A percentile compares a stretch with the other conserved stretches of the same genome.
These are phyloP conservation scores for Platynereis dumerilii DNA, from an alignment of 2,888 invertebrate genomes.

Conservation along the genomic window DNA sequence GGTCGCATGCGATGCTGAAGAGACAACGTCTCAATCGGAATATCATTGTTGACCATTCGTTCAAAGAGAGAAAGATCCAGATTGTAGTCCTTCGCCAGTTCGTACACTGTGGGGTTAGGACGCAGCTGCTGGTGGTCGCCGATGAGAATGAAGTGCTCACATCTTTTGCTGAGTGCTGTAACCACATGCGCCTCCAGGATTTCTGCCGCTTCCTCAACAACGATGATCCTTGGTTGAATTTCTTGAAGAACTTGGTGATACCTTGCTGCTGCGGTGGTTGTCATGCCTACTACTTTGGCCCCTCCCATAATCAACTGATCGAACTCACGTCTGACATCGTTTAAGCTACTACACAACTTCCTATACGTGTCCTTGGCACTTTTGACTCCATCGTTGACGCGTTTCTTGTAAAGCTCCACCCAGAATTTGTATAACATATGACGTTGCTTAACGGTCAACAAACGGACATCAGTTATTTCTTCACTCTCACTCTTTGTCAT, in stretches of 20 bases:
- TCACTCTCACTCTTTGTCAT: conserved; percentile 45
- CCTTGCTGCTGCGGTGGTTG: conserved; percentile 57
- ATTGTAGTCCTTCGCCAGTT: conserved; percentile 72
- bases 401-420: conserved; percentile 43
- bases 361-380: too few relatives aligned
- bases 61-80: conserved; percentile 84
- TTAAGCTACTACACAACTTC: too few relatives aligned
- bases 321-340: conserved; percentile 39
- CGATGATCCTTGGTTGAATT: conserved; percentile 61
- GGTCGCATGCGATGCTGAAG: conserved; percentile 68
- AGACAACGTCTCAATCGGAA: conserved; percentile 69
- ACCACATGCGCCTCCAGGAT: conserved; percentile 84
- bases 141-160: conserved; percentile 83
- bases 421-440: conserved; percentile 65
- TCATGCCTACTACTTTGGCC: conserved; percentile 55
- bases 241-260: conserved; percentile 49
- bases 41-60: conserved; percentile 74
- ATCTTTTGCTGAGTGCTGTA: conserved; percentile 74
- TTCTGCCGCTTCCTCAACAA: conserved; percentile 88
- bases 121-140: conserved; percentile 83
- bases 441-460: conserved; percentile 49
- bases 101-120: conserved; percentile 75
- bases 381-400: conserved; percentile 24
- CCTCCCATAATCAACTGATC: conserved; percentile 45
- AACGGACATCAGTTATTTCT: conserved; percentile 43